These are phyloP conservation scores for Ochropleura plecta DNA, from an alignment of 2,888 invertebrate species.

Conservation along the genomic window DNA sequence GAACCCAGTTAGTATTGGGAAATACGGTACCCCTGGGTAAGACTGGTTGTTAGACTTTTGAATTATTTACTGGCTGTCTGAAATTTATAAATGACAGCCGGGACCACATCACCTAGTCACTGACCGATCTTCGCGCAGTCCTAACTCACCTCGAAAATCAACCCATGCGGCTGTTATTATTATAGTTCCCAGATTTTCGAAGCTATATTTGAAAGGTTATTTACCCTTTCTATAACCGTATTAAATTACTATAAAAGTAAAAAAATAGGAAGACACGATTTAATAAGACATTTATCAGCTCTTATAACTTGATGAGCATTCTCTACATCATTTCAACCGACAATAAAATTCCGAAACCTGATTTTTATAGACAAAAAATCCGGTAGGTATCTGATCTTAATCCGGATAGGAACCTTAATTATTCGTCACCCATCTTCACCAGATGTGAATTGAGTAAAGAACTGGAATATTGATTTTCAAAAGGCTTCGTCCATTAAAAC, in stretches of 20 bases:
- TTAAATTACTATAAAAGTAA: neutral
- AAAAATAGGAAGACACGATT: neutral
- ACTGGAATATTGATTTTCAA: conserved; percentile 2
- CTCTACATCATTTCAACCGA: neutral
- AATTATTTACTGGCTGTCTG: too few relatives aligned
- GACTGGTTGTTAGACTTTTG: too few relatives aligned
- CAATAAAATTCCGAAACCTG: neutral
- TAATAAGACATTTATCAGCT: neutral
- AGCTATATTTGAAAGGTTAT: neutral
- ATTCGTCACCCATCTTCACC: neutral
- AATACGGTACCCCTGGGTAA: too few relatives aligned
- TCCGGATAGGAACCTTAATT: conserved; percentile 23
- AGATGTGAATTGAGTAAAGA: neutral
- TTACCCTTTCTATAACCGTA: neutral
- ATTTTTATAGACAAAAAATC: neutral
- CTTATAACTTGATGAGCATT: neutral
- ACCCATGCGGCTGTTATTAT: too few relatives aligned
- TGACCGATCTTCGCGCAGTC: too few relatives aligned
- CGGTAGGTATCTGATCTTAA: neutral
- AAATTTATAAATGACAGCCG: too few relatives aligned
- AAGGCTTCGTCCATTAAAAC: neutral
- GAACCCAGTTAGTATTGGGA: too few relatives aligned
- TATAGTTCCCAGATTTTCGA: neutral
- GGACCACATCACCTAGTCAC: too few relatives aligned
- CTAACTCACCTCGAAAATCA: too few relatives aligned